Evolutionary conservation across 92 coral and sea anemone genomes (phyloP).

Genomic region (Porites cylindrica): DNA sequence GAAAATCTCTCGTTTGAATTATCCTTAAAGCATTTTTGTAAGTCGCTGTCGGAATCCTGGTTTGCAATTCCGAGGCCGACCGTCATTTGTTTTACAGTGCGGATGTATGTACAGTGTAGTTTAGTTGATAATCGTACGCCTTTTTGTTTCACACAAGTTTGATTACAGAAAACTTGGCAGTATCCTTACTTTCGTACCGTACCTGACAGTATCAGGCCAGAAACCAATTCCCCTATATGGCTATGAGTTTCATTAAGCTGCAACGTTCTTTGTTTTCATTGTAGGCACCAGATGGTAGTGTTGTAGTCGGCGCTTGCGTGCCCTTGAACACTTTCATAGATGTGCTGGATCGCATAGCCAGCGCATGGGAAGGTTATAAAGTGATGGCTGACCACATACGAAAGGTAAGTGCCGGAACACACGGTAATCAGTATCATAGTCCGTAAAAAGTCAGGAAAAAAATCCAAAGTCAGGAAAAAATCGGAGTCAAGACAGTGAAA

Average conservation of each 20-base stretch:
- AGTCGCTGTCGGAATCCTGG: not conserved
- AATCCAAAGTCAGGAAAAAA: not conserved
- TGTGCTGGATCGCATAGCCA: constrained; percentile 63
- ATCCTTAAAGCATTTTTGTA: no score
- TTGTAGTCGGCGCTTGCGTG: constrained; percentile 82
- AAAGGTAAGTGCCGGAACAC: constrained; percentile 58
- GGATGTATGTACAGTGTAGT: no score
- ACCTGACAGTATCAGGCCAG: no score
- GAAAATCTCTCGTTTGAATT: not conserved
- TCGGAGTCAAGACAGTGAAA: no score
- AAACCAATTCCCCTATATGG: no score
- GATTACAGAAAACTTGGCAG: no score
- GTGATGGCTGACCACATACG: constrained; percentile 81
- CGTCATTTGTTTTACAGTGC: not conserved
- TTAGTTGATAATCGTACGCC: no score
- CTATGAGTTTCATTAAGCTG: not conserved
- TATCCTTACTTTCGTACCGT: no score
- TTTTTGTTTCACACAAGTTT: no score
- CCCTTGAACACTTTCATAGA: constrained; percentile 69
- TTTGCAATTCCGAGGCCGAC: not conserved
- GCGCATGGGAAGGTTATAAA: constrained; percentile 57
- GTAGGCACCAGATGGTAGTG: constrained; percentile 34
- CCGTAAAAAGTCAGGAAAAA: not conserved
- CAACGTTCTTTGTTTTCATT: not conserved
- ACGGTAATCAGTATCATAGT: not conserved